Conservation (phyloP, 1,140 invertebrate genomes). For the Venturia canescens region DNA sequence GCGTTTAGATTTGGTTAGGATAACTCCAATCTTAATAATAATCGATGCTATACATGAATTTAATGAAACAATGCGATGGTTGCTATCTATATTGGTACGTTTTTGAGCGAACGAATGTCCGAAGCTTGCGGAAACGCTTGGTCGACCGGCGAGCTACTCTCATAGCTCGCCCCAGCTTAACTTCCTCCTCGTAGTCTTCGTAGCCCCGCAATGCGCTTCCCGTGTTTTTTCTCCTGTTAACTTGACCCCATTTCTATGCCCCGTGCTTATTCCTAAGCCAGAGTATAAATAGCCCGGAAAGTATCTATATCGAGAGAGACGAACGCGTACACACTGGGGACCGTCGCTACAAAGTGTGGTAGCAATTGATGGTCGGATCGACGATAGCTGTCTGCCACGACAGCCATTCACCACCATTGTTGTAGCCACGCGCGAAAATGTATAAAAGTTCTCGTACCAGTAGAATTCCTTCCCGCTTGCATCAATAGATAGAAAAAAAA, state of each 20-base stretch:
- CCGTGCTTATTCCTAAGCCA: not conserved
- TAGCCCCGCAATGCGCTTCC: not conserved
- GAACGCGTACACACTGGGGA: slow-evolving; percentile 4
- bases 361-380: not conserved
- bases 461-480: no score
- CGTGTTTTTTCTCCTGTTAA: not conserved
- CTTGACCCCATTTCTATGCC: slow-evolving; percentile 1
- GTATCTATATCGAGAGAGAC: not conserved
- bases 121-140: not conserved
- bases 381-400: not conserved
- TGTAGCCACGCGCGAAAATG: no score
- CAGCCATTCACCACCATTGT: not conserved
- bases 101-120: no score
- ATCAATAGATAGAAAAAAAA: no score
- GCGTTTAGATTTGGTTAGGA: not conserved
- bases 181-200: not conserved
- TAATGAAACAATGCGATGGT: no score
- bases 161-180: not conserved
- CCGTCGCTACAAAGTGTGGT: not conserved
- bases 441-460: no score
- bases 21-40: not conserved
- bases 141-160: not conserved
- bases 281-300: not conserved
- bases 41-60: not conserved
- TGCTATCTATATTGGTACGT: no score